phyloP scores from a whole-genome alignment of 1,140 invertebrate species.

The Delia radicum region DNA sequence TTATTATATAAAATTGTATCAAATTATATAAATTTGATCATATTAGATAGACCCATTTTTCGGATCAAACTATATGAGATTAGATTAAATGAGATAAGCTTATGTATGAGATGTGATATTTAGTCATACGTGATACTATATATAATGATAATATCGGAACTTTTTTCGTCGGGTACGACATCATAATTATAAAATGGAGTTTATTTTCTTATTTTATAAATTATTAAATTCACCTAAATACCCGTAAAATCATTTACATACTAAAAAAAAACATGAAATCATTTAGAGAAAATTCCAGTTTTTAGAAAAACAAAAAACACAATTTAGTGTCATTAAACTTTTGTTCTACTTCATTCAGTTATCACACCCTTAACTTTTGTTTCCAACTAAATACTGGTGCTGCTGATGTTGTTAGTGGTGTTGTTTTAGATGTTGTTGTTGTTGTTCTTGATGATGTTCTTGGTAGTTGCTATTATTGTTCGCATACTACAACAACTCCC shows the following conservation, averaged over 20 bases:
- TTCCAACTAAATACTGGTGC: background rate
- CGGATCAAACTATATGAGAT: too few species aligned
- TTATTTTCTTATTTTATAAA: too few species aligned
- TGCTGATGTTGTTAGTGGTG: background rate
- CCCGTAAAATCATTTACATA: constrained; percentile 4
- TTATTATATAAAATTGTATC: too few species aligned
- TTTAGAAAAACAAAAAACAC: background rate
- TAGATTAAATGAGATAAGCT: too few species aligned
- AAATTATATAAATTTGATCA: too few species aligned
- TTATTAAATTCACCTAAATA: background rate
- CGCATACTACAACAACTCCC: background rate
- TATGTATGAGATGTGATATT: too few species aligned
- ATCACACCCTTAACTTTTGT: background rate
- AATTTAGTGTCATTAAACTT: constrained; percentile 5
- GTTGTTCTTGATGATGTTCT: background rate
- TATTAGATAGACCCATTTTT: too few species aligned
- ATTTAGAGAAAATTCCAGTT: background rate
- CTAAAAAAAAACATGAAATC: background rate
- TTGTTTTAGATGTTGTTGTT: background rate
- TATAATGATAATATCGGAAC: too few species aligned
- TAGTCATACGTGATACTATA: too few species aligned
- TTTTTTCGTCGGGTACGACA: too few species aligned
- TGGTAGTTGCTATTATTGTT: background rate
- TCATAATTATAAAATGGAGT: too few species aligned
- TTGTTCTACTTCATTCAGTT: constrained; percentile 1